Evolutionary conservation across 2,888 invertebrate species (phyloP).

Genomic region (Dromius quadrimaculatus): DNA sequence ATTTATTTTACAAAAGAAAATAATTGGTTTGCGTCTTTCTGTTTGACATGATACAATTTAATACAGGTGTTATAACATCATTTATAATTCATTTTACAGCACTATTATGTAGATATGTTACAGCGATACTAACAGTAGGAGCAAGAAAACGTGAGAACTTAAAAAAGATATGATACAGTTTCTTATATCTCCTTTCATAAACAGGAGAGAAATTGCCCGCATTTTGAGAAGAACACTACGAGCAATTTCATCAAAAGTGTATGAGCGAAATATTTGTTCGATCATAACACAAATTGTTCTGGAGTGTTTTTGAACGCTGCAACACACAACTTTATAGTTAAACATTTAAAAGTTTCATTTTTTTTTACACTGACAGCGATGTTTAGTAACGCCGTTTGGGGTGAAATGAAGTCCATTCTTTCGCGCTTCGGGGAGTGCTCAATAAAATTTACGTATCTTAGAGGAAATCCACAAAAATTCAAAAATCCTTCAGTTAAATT

Average conservation of each 20-base stretch:
- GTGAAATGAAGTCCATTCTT: constrained; percentile 1
- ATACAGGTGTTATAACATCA: constrained; percentile 39
- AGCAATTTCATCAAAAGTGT: constrained; percentile 18
- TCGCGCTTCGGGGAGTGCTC: constrained; percentile 4
- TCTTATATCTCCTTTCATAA: too few relatives aligned
- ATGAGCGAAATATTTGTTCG: not conserved
- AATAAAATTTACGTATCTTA: constrained; percentile 32
- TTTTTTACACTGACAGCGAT: not conserved
- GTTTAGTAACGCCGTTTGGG: constrained; percentile 3
- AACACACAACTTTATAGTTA: constrained; percentile 42
- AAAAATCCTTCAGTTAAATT: constrained; percentile 22
- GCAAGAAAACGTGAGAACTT: too few relatives aligned
- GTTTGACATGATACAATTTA: constrained; percentile 41
- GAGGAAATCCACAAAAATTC: constrained; percentile 28
- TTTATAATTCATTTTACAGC: constrained; percentile 39
- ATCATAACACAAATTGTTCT: constrained; percentile 4
- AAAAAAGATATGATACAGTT: too few relatives aligned
- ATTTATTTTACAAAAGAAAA: constrained; percentile 49
- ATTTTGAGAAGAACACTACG: constrained; percentile 23
- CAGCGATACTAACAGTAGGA: constrained; percentile 30
- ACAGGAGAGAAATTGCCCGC: constrained; percentile 12
- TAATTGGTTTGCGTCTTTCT: constrained; percentile 24
- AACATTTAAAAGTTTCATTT: constrained; percentile 41
- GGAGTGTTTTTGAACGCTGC: constrained; percentile 25
- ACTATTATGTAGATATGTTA: constrained; percentile 39